phyloP scores from a whole-genome alignment of 2,888 invertebrate species.

The Meandrusa payeni region DNA sequence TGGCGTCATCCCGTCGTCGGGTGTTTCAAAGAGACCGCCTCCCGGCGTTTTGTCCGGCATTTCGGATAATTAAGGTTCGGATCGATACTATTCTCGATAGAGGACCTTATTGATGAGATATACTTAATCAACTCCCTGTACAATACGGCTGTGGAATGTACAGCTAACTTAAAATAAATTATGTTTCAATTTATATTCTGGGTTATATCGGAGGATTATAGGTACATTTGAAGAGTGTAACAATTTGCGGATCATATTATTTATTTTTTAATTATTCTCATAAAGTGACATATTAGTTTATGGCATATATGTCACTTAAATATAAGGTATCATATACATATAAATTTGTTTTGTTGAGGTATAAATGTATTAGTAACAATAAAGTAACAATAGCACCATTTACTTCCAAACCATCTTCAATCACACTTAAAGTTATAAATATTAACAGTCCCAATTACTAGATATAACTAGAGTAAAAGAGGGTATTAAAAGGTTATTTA shows the following conservation, averaged over 20 bases:
- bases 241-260: too few species aligned
- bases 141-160: slow-evolving; percentile 14
- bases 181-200: slow-evolving; percentile 18
- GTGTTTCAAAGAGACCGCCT: slow-evolving; percentile 54
- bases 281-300: too few species aligned
- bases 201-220: too few species aligned
- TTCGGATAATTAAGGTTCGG: slow-evolving; percentile 62
- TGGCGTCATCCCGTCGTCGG: slow-evolving; percentile 42
- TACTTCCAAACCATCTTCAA: slow-evolving; percentile 8
- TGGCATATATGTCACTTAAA: too few species aligned
- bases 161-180: slow-evolving; percentile 15
- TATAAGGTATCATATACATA: too few species aligned
- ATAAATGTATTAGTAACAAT: too few species aligned
- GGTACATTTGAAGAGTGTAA: too few species aligned
- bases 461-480: slow-evolving; percentile 29
- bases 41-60: slow-evolving; percentile 54
- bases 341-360: too few species aligned
- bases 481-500: slow-evolving; percentile 41
- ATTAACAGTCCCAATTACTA: slow-evolving; percentile 27
- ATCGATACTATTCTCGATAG: slow-evolving; percentile 57
- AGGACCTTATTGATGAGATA: slow-evolving; percentile 61
- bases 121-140: slow-evolving; percentile 63
- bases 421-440: slow-evolving; percentile 17
- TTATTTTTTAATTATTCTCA: too few species aligned
- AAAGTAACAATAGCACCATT: too few species aligned